Evolutionary conservation across 2,113 vertebrate genomes (phyloP).

Genomic region (Hippocampus mohnikei): DNA sequence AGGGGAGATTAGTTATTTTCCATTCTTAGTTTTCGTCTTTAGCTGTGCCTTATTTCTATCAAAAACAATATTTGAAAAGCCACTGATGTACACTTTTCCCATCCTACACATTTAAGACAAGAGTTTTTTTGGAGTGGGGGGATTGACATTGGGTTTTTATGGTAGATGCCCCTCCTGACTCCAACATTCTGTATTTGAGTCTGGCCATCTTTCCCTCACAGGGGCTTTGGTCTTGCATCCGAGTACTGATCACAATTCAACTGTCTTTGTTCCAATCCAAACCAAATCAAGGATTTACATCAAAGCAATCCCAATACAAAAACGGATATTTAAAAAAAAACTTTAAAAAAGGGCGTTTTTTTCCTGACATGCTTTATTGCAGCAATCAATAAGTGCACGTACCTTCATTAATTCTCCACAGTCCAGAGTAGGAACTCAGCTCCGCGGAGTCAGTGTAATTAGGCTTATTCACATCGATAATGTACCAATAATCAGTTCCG

Average conservation of each 20-base stretch:
- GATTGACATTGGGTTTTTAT: background rate
- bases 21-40: background rate
- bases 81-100: background rate
- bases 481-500: constrained; percentile 78
- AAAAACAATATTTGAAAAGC: background rate
- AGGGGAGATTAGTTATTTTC: background rate
- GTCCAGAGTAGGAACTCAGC: constrained; percentile 68
- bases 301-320: background rate
- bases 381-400: constrained; percentile 8
- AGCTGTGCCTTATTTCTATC: background rate
- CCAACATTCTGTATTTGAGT: background rate
- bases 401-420: constrained; percentile 75
- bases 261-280: background rate
- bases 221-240: background rate
- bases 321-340: too few species aligned
- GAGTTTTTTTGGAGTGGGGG: too few species aligned
- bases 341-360: background rate
- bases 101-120: background rate
- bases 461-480: constrained; percentile 72
- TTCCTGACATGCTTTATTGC: background rate
- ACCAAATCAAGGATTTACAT: background rate
- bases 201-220: background rate
- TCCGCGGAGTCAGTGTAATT: constrained; percentile 56
- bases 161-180: background rate
- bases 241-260: background rate